A percentile compares a stretch with the other conserved stretches of the same genome.
These are phyloP conservation scores for Hoplodrina ambigua DNA, from an alignment of 2,888 invertebrate species.

Conservation along the genomic window DNA sequence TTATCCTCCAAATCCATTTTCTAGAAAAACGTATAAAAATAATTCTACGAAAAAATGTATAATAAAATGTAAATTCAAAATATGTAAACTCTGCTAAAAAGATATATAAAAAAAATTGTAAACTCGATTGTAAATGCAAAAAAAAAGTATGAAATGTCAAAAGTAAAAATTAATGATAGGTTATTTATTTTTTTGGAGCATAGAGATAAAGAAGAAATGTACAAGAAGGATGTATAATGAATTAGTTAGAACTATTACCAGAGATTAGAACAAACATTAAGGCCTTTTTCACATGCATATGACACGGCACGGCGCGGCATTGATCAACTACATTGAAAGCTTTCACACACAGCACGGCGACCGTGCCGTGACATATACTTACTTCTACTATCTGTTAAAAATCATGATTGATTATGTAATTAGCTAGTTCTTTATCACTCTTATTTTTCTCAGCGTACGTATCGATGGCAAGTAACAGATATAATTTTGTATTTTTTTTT, in stretches of 20 bases:
- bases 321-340: too few species aligned
- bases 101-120: slow-evolving; percentile 13
- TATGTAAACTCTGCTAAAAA: slow-evolving; percentile 17
- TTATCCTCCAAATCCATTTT: slow-evolving; percentile 56
- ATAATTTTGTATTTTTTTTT: too few species aligned
- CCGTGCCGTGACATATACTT: too few species aligned
- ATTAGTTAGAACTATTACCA: too few species aligned
- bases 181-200: background rate
- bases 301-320: too few species aligned
- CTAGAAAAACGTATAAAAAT: slow-evolving; percentile 39
- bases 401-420: too few species aligned
- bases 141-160: slow-evolving; percentile 42
- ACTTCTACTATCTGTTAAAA: too few species aligned
- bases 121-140: slow-evolving; percentile 26
- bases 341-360: too few species aligned
- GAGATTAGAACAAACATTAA: too few species aligned
- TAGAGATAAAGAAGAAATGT: slow-evolving; percentile 16
- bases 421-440: too few species aligned
- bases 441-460: slow-evolving; percentile 1
- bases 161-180: slow-evolving; percentile 22
- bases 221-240: background rate
- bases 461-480: too few species aligned
- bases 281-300: too few species aligned
- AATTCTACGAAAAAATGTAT: slow-evolving; percentile 22
- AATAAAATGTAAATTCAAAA: background rate